These are phyloP conservation scores for Ondatra zibethicus DNA, from an alignment of 2,113 vertebrate genomes.

Conservation along the genomic window DNA sequence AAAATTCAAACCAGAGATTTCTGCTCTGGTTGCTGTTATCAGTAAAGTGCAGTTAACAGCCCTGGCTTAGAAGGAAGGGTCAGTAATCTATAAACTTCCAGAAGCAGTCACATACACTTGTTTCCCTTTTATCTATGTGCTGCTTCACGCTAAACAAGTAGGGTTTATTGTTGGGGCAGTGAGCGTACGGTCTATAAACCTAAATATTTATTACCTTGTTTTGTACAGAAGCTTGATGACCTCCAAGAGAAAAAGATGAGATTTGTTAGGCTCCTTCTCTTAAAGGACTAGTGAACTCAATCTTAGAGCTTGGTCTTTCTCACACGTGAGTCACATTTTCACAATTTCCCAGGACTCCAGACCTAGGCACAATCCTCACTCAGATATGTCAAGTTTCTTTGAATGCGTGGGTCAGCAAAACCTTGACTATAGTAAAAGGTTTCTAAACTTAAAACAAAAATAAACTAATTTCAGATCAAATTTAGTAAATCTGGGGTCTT, in stretches of 20 bases:
- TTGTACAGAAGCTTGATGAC: background rate
- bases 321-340: background rate
- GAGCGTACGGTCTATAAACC: background rate
- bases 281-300: background rate
- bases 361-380: background rate
- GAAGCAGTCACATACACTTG: background rate
- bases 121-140: background rate
- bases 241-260: background rate
- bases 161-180: background rate
- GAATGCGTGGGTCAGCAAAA: background rate
- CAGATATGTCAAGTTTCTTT: background rate
- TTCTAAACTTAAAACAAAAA: background rate
- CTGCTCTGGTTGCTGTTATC: background rate
- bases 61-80: background rate
- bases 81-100: background rate
- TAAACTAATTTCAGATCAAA: background rate
- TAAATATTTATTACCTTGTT: background rate
- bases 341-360: background rate
- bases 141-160: background rate
- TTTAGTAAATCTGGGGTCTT: background rate
- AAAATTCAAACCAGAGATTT: background rate
- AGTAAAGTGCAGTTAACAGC: background rate
- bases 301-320: background rate
- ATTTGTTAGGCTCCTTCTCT: background rate
- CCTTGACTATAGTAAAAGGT: background rate